phyloP scores from a whole-genome alignment of 92 coral and sea anemone species.

The Isaurus tuberculatus region DNA sequence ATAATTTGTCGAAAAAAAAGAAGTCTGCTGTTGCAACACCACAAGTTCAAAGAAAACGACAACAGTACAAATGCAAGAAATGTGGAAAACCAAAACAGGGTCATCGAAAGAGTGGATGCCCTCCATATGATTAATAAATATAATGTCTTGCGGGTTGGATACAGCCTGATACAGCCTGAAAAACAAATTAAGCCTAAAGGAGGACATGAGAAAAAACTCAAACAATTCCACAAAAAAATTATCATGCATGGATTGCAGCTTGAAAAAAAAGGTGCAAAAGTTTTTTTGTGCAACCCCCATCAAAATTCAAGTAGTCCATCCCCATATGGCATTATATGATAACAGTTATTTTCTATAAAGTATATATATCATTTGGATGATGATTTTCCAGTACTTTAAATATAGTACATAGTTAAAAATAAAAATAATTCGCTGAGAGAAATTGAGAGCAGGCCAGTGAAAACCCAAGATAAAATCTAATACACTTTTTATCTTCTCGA shows the following conservation, averaged over 20 bases:
- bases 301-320: constrained; percentile 17
- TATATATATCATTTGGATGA: constrained; percentile 13
- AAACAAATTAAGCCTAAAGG: constrained; percentile 22
- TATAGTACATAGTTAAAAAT: constrained; percentile 12
- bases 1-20: neutral
- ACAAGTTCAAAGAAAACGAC: constrained; percentile 23
- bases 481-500: constrained; percentile 5
- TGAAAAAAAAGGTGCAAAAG: neutral
- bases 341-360: constrained; percentile 7
- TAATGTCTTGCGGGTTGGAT: constrained; percentile 2
- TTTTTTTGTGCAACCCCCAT: constrained; percentile 2
- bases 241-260: neutral
- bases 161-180: constrained; percentile 17
- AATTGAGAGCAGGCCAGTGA: constrained; percentile 6
- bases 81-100: constrained; percentile 55
- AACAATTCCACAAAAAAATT: constrained; percentile 1
- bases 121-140: constrained; percentile 5
- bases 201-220: constrained; percentile 12
- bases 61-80: constrained; percentile 8
- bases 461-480: constrained; percentile 3
- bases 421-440: constrained; percentile 3
- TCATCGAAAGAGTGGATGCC: constrained; percentile 29
- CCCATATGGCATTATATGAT: constrained; percentile 15
- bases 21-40: constrained; percentile 18
- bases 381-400: constrained; percentile 17